Percentiles rank a stretch among this genome's conserved stretches.
Conservation (phyloP, 2,797 vertebrate genomes). For the Halcyon leucocephala region DNA sequence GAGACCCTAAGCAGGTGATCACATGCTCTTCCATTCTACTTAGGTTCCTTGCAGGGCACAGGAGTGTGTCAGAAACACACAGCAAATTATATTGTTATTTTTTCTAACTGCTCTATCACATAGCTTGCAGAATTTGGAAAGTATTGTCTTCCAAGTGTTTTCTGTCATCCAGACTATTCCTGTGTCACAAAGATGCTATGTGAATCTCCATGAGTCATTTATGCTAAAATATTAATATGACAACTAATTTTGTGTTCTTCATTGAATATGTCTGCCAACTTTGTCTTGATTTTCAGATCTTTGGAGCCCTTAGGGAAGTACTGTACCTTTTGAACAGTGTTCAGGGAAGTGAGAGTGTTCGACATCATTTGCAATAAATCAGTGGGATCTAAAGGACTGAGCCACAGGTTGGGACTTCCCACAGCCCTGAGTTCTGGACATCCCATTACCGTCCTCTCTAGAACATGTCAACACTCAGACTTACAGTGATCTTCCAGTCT, state of each 20-base stretch:
- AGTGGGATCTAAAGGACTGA: background rate
- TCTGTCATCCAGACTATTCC: background rate
- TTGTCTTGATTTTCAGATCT: slow-evolving; percentile 54
- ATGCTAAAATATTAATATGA: background rate
- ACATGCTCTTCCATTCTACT: background rate
- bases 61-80: background rate
- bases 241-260: slow-evolving; percentile 2
- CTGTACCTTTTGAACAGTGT: background rate
- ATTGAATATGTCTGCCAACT: background rate
- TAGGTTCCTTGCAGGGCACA: background rate
- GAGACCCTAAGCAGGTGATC: background rate
- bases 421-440: background rate
- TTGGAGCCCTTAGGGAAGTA: slow-evolving; percentile 8
- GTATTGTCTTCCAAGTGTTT: background rate
- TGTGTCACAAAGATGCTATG: background rate
- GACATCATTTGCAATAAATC: background rate
- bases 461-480: background rate
- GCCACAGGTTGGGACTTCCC: background rate
- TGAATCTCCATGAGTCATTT: background rate
- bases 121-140: background rate
- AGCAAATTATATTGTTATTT: background rate
- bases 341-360: background rate
- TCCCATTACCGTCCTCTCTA: background rate
- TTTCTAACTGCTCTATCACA: background rate
- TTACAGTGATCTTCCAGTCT: background rate